Conservation (phyloP, 2,797 vertebrate species). For the Helarctos malayanus region DNA sequence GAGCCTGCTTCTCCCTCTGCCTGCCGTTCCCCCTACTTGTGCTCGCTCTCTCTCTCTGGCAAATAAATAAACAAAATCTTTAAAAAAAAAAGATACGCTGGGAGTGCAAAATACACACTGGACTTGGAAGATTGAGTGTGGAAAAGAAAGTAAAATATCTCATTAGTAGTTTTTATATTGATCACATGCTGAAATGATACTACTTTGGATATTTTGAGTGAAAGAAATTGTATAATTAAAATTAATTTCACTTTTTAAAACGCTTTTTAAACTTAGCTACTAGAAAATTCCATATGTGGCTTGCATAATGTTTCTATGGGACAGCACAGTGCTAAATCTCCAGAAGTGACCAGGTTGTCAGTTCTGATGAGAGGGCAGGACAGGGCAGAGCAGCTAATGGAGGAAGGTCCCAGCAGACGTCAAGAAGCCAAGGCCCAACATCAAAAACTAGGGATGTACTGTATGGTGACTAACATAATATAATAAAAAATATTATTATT, state of each 20-base stretch:
- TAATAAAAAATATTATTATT: too few relatives aligned
- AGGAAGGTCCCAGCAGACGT: background rate
- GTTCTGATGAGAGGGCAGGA: background rate
- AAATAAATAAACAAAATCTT: background rate
- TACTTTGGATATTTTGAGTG: slow-evolving; percentile 33
- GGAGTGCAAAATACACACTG: background rate
- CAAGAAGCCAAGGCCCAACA: background rate
- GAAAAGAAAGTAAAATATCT: slow-evolving; percentile 32
- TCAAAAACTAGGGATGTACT: too few relatives aligned
- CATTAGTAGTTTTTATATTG: slow-evolving; percentile 29
- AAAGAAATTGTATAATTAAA: slow-evolving; percentile 59
- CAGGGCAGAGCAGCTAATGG: background rate
- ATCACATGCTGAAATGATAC: slow-evolving; percentile 33
- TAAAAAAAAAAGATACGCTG: background rate
- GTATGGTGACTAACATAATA: too few relatives aligned
- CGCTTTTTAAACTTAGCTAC: background rate
- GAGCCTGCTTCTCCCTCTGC: background rate
- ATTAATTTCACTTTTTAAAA: slow-evolving; percentile 24
- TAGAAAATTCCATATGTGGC: slow-evolving; percentile 33
- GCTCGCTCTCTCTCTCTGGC: too few relatives aligned
- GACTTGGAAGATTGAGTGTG: slow-evolving; percentile 11
- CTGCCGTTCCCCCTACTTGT: background rate
- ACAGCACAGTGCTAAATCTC: background rate
- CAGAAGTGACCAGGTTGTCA: background rate
- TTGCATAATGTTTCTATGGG: slow-evolving; percentile 38